These are phyloP conservation scores for Bombus picipes DNA, from an alignment of 1,140 invertebrate species.

Conservation along the genomic window DNA sequence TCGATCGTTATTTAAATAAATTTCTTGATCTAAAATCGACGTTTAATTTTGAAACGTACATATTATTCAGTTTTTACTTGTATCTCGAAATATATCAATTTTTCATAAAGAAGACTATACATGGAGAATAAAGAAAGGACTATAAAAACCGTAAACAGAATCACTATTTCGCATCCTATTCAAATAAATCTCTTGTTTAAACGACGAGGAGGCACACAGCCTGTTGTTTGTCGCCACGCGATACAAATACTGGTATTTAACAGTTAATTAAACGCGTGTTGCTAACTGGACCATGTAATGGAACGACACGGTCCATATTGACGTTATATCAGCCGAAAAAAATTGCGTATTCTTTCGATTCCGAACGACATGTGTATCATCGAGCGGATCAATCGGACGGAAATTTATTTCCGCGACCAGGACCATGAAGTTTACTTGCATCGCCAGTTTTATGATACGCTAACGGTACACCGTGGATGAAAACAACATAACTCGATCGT, in stretches of 20 bases:
- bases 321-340: neutral
- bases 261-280: slow-evolving; percentile 32
- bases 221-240: neutral
- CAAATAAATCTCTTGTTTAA: neutral
- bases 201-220: neutral
- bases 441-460: neutral
- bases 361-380: neutral
- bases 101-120: too few species aligned
- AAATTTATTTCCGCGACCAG: neutral
- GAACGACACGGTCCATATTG: neutral
- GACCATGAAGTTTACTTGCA: neutral
- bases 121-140: too few species aligned
- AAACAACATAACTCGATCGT: neutral
- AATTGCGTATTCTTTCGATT: neutral
- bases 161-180: neutral
- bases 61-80: neutral
- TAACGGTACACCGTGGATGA: neutral
- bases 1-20: neutral
- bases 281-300: slow-evolving; percentile 24
- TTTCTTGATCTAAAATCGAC: neutral
- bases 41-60: neutral
- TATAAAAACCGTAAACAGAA: too few species aligned
- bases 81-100: too few species aligned
- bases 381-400: neutral
- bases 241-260: slow-evolving; percentile 43